Evolutionary conservation across 1,140 invertebrate species (phyloP).

Genomic region (Diuraphis noxia): DNA sequence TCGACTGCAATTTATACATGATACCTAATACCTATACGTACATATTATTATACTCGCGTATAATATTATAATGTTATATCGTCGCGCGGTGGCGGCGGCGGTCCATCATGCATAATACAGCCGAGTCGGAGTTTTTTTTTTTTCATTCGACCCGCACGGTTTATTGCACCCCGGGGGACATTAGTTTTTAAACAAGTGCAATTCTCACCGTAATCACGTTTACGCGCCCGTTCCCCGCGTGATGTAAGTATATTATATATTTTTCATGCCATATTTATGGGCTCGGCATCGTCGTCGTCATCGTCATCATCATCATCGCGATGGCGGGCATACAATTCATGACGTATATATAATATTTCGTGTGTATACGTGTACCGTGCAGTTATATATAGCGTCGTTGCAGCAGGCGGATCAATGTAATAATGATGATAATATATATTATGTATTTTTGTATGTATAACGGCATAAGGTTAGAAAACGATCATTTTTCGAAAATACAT

Average conservation of each 20-base stretch:
- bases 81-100: background rate
- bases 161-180: conserved; percentile 52
- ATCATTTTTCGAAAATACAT: conserved; percentile 21
- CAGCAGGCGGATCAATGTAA: background rate
- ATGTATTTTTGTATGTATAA: background rate
- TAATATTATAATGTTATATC: background rate
- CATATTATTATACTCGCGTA: background rate
- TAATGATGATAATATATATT: background rate
- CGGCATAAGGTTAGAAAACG: background rate
- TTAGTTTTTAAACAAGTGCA: conserved; percentile 52
- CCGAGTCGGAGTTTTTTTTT: background rate
- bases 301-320: background rate
- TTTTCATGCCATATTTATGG: conserved; percentile 36
- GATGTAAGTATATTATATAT: conserved; percentile 37
- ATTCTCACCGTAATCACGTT: conserved; percentile 53
- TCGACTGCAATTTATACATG: no score
- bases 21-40: no score
- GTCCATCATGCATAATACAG: conserved; percentile 34
- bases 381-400: background rate
- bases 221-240: background rate
- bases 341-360: background rate
- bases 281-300: background rate
- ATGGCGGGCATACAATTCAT: background rate
- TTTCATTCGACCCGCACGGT: background rate
- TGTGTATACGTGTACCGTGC: background rate